Conservation (phyloP, 2,113 vertebrate genomes). For the Mormoops blainvillei region DNA sequence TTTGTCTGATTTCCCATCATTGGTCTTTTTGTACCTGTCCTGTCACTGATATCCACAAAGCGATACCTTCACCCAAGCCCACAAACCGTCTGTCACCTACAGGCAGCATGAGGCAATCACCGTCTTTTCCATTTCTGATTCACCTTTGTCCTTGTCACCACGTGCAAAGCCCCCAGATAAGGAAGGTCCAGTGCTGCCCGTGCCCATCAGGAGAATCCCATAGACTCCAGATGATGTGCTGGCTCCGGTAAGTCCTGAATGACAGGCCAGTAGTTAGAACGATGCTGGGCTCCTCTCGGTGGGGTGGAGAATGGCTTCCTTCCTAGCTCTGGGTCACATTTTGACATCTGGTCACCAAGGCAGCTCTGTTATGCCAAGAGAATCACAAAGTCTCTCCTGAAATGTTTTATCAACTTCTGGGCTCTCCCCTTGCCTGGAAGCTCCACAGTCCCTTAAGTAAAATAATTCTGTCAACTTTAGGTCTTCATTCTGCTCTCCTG, state of each 20-base stretch:
- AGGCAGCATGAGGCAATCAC: background rate
- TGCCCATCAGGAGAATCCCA: background rate
- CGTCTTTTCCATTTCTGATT: background rate
- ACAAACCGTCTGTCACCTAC: background rate
- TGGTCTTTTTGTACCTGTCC: background rate
- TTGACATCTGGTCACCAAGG: background rate
- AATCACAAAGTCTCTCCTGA: background rate
- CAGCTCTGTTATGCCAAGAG: background rate
- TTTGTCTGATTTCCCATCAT: background rate
- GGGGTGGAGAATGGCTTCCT: background rate
- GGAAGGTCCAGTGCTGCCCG: background rate
- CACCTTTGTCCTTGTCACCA: background rate
- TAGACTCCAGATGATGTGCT: background rate
- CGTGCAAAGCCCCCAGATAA: background rate
- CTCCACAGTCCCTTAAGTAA: background rate
- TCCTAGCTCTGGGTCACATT: background rate
- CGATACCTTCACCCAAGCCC: background rate
- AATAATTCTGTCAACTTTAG: background rate
- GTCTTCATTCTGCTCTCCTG: background rate
- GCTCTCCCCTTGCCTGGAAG: background rate
- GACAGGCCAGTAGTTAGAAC: background rate
- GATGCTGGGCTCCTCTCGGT: background rate
- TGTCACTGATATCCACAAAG: background rate
- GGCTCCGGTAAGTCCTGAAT: background rate
- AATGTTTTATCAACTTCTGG: background rate